Base-by-base conservation (phyloP, 2,888 invertebrate genomes). In the Tipula helvola region DNA sequence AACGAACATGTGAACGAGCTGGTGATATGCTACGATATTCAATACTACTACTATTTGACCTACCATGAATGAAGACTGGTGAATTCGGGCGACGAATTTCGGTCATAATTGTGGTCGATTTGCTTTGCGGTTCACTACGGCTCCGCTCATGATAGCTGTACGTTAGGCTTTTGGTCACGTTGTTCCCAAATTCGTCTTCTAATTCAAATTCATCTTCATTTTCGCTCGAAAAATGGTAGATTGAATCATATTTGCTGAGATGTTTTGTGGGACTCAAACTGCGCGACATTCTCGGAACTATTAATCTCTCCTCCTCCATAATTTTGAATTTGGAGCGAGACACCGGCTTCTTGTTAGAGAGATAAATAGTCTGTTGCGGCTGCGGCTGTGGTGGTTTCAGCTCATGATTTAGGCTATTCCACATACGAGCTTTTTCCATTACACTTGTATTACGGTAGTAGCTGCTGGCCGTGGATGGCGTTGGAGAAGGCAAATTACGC, bases 331-430 rank as follows among this genome's bases (percentile, higher is more conserved):
- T 94, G 0, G 96, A 96, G 88, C 95, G 93, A 1, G 94, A 93
- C 0, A 96, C 95, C 5, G 96, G 95, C 89, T 94, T 94, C 88
- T 95, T 94, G 88, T 95, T 93, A 83, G 93, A 93, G 71, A 95
- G 92, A 89, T 95, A 96, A 44, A 94, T 92, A 89, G 94, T 94
- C 88, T 95, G 89, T 4, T 93, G 92, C 83, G 93, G 91, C 39
- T 93, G 90, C 36, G 93, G 90, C 8, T 94, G 93, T 87, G 94
- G 93, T 87, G 94, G 94, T 87, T 95, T 94, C 42, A 93, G 92
- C 88, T 89, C 90, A 85, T 91, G 91, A 87, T 91, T 91, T 87
- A 92, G 91, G n/a, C 93, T 92, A 88, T 95, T 94, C 89, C 96
- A 95, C 89, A 94, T 93, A 90, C 93, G 93, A 0, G 95, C 94